A percentile compares a stretch with the other conserved stretches of the same genome.
Conservation (phyloP, 2,113 vertebrate species). For the Tachysurus fulvidraco region DNA sequence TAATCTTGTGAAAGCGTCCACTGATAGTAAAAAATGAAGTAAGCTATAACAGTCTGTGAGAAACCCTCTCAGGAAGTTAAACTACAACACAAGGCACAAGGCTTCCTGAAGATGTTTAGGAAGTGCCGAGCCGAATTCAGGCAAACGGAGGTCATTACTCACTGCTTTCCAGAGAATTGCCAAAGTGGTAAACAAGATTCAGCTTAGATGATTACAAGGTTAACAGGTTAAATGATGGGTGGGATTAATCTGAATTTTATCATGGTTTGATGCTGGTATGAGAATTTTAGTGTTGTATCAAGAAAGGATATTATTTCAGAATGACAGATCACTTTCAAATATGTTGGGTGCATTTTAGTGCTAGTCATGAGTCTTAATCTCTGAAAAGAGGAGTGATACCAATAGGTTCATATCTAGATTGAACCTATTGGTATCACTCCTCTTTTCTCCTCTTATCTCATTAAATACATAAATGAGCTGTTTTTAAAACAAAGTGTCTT, state of each 20-base stretch:
- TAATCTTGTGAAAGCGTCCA: slow-evolving; percentile 1
- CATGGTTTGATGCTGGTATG: neutral
- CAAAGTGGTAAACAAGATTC: neutral
- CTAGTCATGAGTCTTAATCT: too few species aligned
- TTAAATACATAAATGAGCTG: neutral
- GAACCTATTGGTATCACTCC: neutral
- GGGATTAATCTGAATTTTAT: neutral
- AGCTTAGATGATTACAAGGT: neutral
- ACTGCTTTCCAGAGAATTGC: neutral
- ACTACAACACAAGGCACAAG: neutral
- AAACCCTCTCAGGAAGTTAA: neutral
- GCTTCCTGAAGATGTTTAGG: neutral
- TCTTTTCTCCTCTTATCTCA: too few species aligned
- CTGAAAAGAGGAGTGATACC: too few species aligned
- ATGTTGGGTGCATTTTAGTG: too few species aligned
- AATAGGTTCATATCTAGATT: too few species aligned
- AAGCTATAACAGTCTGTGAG: slow-evolving; percentile 11
- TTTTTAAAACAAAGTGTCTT: neutral
- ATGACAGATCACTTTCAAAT: too few species aligned
- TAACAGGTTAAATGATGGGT: neutral
- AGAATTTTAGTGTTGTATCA: neutral
- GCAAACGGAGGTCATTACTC: slow-evolving; percentile 1
- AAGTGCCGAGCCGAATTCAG: neutral
- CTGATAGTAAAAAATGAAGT: neutral
- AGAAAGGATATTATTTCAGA: neutral